Conservation (phyloP, 2,113 vertebrate genomes). For the Hippolais icterina region DNA sequence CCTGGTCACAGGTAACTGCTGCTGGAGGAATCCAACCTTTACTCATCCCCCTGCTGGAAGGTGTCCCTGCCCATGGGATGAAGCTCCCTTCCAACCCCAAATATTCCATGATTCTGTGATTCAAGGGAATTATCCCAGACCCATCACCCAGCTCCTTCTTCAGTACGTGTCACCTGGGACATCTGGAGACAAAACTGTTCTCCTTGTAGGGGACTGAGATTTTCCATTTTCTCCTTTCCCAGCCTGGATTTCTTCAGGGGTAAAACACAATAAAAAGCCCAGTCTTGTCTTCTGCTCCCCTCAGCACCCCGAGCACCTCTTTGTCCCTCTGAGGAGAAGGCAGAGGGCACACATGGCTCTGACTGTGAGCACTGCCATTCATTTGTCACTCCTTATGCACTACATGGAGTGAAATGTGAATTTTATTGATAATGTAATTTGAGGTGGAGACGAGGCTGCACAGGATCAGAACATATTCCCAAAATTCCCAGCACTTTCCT, state of each 20-base stretch:
- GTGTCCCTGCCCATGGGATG: not conserved
- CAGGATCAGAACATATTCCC: not conserved
- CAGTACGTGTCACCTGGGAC: not conserved
- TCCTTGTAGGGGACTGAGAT: not conserved
- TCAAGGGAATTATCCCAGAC: not conserved
- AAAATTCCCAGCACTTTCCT: not conserved
- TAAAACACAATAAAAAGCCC: not conserved
- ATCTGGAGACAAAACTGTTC: not conserved
- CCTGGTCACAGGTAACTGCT: not conserved
- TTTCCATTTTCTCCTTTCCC: not conserved
- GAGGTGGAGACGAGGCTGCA: not conserved
- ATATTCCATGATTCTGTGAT: not conserved
- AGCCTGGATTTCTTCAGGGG: not conserved
- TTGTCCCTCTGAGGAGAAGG: not conserved
- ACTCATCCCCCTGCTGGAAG: not conserved
- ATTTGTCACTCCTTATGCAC: not conserved
- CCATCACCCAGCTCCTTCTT: not conserved
- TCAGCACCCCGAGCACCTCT: accelerated
- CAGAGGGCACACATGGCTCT: not conserved
- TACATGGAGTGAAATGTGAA: not conserved
- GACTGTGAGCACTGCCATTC: not conserved
- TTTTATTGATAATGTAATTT: not conserved
- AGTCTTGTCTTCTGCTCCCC: not conserved
- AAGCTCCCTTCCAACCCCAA: not conserved
- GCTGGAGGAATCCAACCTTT: not conserved